These are phyloP conservation scores for Epinotia nisella DNA, from an alignment of 2,888 invertebrate species.

Conservation along the genomic window DNA sequence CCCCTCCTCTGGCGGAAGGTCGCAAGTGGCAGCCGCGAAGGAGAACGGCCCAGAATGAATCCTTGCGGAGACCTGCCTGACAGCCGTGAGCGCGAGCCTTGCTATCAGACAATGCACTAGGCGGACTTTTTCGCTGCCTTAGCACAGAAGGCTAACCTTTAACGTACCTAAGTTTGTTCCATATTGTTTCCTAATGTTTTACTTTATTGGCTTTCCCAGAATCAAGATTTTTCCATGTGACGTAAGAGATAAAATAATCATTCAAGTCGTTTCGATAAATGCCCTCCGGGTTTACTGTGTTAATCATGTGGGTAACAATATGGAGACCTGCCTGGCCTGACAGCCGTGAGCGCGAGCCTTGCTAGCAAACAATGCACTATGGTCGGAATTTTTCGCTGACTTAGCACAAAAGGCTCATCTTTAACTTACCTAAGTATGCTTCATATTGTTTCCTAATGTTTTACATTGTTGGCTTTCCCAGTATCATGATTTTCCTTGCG, in stretches of 20 bases:
- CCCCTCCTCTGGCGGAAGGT: constrained; percentile 82
- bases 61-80: constrained; percentile 73
- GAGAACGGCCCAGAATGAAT: constrained; percentile 82
- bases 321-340: constrained; percentile 68
- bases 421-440: background rate
- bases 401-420: background rate
- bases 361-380: constrained; percentile 56
- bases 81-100: constrained; percentile 51
- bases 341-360: constrained; percentile 51
- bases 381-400: constrained; percentile 12
- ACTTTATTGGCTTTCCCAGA: constrained; percentile 8
- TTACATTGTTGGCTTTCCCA: constrained; percentile 7
- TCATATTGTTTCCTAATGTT: background rate
- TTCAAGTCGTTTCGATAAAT: constrained; percentile 22
- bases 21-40: constrained; percentile 74
- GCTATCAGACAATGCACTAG: constrained; percentile 55
- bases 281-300: constrained; percentile 16
- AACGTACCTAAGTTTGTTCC: background rate
- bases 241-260: constrained; percentile 20
- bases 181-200: background rate
- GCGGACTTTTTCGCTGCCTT: constrained; percentile 15
- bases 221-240: constrained; percentile 13
- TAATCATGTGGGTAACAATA: constrained; percentile 57
- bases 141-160: background rate
- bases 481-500: constrained; percentile 6